Percentiles rank a stretch among this genome's conserved stretches.
phyloP scores from a whole-genome alignment of 2,113 vertebrate species.

The Gymnocephalus cernua region DNA sequence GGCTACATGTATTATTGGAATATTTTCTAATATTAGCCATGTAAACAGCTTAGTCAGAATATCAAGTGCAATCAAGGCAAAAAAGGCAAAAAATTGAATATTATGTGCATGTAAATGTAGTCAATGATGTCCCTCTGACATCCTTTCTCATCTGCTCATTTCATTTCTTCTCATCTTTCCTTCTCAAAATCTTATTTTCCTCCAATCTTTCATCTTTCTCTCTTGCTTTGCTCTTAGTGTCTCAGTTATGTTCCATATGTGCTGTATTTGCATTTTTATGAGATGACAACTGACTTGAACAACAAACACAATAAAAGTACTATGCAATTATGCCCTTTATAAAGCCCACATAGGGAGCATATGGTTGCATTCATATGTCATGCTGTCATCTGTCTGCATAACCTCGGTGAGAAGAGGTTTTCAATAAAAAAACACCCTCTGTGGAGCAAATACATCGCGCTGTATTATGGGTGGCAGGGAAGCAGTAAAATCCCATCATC shows the following conservation, averaged over 20 bases:
- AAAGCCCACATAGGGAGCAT: constrained; percentile 51
- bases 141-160: background rate
- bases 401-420: constrained; percentile 58
- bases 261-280: constrained; percentile 67
- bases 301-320: constrained; percentile 70
- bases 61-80: too few species aligned
- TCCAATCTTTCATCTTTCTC: background rate
- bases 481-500: constrained; percentile 58
- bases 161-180: background rate
- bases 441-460: constrained; percentile 39
- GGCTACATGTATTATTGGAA: too few species aligned
- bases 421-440: constrained; percentile 59
- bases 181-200: constrained; percentile 15
- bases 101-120: too few species aligned
- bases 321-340: constrained; percentile 49
- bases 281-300: constrained; percentile 61
- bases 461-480: constrained; percentile 35
- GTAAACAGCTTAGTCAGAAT: too few species aligned
- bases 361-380: constrained; percentile 53
- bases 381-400: constrained; percentile 58
- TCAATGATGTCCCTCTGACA: background rate
- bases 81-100: too few species aligned
- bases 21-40: too few species aligned
- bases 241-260: constrained; percentile 46
- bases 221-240: background rate